phyloP scores from a whole-genome alignment of 1,140 invertebrate genomes.

The Papilio aristodemus region DNA sequence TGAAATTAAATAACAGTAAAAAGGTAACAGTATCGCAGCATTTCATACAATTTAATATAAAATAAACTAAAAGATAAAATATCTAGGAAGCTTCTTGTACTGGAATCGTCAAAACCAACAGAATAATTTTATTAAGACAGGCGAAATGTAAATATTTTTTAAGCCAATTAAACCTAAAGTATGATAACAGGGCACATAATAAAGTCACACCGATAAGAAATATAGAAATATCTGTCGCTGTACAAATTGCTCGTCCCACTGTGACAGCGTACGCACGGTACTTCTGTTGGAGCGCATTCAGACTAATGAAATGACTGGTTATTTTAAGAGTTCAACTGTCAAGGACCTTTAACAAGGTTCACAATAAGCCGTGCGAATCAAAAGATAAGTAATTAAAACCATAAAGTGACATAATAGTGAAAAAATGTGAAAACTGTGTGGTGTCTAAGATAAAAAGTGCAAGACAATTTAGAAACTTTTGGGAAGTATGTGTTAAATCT shows the following conservation, averaged over 20 bases:
- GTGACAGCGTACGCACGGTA: slow-evolving; percentile 34
- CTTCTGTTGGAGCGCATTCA: slow-evolving; percentile 20
- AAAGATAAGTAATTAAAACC: neutral
- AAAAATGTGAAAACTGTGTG: slow-evolving; percentile 25
- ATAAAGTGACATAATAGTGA: neutral
- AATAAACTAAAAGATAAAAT: neutral
- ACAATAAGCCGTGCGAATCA: neutral
- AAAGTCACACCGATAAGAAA: slow-evolving; percentile 64
- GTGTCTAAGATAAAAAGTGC: neutral
- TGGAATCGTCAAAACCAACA: slow-evolving; percentile 26
- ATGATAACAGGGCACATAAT: slow-evolving; percentile 63
- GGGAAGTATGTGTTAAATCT: slow-evolving; percentile 1
- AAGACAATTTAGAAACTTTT: neutral
- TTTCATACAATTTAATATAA: neutral
- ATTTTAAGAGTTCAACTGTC: slow-evolving; percentile 17
- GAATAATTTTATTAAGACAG: slow-evolving; percentile 36
- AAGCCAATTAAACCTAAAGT: slow-evolving; percentile 50
- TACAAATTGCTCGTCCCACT: slow-evolving; percentile 39
- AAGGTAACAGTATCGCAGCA: neutral
- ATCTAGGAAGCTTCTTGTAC: neutral
- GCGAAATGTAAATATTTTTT: slow-evolving; percentile 47
- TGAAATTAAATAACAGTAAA: neutral
- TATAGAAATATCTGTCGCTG: slow-evolving; percentile 42
- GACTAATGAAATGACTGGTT: slow-evolving; percentile 18
- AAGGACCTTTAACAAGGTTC: slow-evolving; percentile 15